Conservation (phyloP, 2,888 invertebrate genomes). For the Lasioglossum marginatum region DNA sequence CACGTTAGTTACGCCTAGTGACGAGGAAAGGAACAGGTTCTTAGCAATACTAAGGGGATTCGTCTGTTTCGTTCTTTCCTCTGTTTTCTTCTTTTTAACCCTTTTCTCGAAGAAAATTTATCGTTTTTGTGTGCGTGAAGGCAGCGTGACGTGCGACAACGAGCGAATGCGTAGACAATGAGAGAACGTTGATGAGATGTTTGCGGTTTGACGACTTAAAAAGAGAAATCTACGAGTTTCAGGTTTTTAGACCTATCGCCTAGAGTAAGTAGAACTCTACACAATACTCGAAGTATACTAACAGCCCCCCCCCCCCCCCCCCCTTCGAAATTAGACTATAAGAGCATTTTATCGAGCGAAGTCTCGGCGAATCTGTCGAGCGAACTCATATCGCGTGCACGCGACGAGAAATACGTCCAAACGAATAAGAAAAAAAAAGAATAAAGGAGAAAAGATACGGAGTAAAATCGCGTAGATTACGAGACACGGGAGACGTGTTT, state of each 20-base stretch:
- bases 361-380: conserved; percentile 37
- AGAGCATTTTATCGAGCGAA: conserved; percentile 64
- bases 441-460: not conserved
- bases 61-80: conserved; percentile 20
- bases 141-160: conserved; percentile 9
- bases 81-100: not conserved
- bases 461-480: conserved; percentile 2
- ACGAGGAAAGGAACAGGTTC: conserved; percentile 41
- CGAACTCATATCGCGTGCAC: conserved; percentile 21
- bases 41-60: conserved; percentile 71
- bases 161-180: conserved; percentile 43
- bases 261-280: conserved; percentile 75
- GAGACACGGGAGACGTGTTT: not conserved
- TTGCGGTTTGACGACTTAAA: conserved; percentile 44
- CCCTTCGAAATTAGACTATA: conserved; percentile 69
- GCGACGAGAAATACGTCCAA: conserved; percentile 54
- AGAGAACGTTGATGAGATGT: conserved; percentile 18
- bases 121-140: conserved; percentile 30
- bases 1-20: conserved; percentile 64
- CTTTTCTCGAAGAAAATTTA: not conserved
- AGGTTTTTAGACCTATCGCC: conserved; percentile 28
- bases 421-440: not conserved
- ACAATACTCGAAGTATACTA: conserved; percentile 83
- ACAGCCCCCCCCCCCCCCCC: conserved; percentile 50
- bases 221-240: not conserved